These are phyloP conservation scores for Protosalanx chinensis DNA, from an alignment of 2,797 vertebrate genomes.

Conservation along the genomic window DNA sequence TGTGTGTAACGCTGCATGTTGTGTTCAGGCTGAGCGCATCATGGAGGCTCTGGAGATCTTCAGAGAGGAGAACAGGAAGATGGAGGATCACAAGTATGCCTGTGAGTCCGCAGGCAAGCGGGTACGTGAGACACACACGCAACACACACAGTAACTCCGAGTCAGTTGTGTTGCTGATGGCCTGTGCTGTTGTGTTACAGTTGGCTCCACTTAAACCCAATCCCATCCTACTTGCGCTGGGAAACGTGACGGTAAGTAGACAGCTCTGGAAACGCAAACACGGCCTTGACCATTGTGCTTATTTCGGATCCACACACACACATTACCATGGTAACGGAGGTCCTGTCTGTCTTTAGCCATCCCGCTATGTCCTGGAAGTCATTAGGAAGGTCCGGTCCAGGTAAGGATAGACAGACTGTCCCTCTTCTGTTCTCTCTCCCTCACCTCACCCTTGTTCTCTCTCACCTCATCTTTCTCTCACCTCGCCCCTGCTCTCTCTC, in stretches of 20 bases:
- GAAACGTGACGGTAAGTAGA: slow-evolving; percentile 84
- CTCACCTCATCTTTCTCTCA: not conserved
- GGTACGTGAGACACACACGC: slow-evolving; percentile 62
- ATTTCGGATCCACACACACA: not conserved
- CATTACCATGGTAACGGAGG: not conserved
- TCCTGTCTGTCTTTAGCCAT: slow-evolving; percentile 72
- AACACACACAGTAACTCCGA: not conserved
- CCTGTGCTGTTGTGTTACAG: slow-evolving; percentile 61
- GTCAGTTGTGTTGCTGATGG: not conserved
- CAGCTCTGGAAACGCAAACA: not conserved
- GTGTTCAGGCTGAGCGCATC: slow-evolving; percentile 85
- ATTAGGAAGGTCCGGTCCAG: slow-evolving; percentile 92
- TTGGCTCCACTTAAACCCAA: slow-evolving; percentile 80
- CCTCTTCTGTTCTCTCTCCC: not conserved
- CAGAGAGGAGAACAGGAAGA: slow-evolving; percentile 82
- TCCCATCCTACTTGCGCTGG: slow-evolving; percentile 85
- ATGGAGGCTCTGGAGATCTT: slow-evolving; percentile 95
- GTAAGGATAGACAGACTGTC: slow-evolving; percentile 61
- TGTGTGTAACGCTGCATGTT: not conserved
- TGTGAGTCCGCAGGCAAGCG: slow-evolving; percentile 85
- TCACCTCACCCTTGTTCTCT: not conserved
- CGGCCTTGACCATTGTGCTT: not conserved
- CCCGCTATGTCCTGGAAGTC: slow-evolving; percentile 86
- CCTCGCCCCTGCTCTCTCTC: too few relatives aligned
- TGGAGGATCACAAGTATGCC: slow-evolving; percentile 80